A percentile compares a stretch with the other conserved stretches of the same genome.
Evolutionary conservation across 2,888 invertebrate species (phyloP).

Genomic region (Xestoiulus laeticollis): DNA sequence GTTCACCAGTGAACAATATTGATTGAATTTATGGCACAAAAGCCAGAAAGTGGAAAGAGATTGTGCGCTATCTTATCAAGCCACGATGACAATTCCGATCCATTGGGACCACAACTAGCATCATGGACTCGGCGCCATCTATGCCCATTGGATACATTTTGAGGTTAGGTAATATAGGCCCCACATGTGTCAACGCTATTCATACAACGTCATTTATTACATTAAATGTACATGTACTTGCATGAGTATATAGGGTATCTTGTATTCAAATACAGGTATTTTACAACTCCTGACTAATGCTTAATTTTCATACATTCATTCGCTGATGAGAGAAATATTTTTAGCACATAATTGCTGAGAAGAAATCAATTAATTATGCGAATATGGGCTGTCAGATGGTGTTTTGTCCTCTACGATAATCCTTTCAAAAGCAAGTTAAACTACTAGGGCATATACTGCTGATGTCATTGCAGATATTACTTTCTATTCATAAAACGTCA

Average conservation of each 20-base stretch:
- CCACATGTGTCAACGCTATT: too few relatives aligned
- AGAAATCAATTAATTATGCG: not conserved
- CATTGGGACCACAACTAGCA: not conserved
- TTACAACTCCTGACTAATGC: too few relatives aligned
- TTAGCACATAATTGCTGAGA: not conserved
- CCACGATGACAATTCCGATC: not conserved
- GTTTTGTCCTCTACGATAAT: not conserved
- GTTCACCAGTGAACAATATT: not conserved
- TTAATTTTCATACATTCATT: too few relatives aligned
- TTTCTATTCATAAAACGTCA: not conserved
- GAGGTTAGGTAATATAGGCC: too few relatives aligned
- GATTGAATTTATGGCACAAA: not conserved
- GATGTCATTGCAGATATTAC: not conserved
- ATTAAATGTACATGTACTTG: too few relatives aligned
- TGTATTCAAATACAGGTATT: too few relatives aligned
- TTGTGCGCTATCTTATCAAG: too few relatives aligned
- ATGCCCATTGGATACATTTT: not conserved
- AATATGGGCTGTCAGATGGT: not conserved
- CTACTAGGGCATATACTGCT: not conserved
- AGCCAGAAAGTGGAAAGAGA: constrained; percentile 12
- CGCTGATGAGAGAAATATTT: not conserved
- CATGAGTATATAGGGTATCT: too few relatives aligned
- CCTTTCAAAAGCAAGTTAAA: not conserved
- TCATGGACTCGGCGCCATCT: not conserved
- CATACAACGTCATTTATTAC: too few relatives aligned